phyloP scores from a whole-genome alignment of 2,113 vertebrate species.

The Anhinga rufa region DNA sequence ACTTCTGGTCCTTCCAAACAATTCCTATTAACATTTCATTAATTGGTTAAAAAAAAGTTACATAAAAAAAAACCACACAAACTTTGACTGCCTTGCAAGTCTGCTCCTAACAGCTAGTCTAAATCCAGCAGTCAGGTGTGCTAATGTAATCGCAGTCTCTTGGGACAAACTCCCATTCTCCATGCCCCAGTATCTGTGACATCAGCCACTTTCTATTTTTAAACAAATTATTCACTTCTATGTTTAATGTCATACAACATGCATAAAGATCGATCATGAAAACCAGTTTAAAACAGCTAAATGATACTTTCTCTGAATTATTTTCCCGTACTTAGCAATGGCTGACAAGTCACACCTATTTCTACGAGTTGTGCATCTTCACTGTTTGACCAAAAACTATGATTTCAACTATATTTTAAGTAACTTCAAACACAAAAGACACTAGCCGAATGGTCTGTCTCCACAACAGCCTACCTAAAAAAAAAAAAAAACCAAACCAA shows the following conservation, averaged over 20 bases:
- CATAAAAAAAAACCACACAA: no score
- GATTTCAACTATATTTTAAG: not conserved
- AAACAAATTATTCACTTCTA: not conserved
- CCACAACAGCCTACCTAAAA: not conserved
- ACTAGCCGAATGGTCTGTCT: not conserved
- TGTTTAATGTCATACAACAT: rapidly evolving
- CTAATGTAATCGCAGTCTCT: not conserved
- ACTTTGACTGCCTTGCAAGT: not conserved
- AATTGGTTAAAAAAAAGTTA: no score
- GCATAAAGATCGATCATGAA: not conserved
- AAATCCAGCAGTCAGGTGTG: not conserved
- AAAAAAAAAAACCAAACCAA: no score
- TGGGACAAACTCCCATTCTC: not conserved
- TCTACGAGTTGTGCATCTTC: rapidly evolving
- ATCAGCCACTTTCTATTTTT: not conserved
- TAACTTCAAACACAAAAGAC: not conserved
- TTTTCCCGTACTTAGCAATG: not conserved
- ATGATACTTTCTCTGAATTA: rapidly evolving
- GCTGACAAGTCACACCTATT: not conserved
- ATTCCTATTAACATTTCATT: not conserved
- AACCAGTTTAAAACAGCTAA: not conserved
- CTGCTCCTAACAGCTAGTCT: not conserved
- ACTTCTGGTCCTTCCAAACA: not conserved
- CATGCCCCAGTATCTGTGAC: not conserved
- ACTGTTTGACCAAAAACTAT: not conserved